These are phyloP conservation scores for Aphelenchoides besseyi DNA, from an alignment of 1,140 invertebrate species.

Conservation along the genomic window DNA sequence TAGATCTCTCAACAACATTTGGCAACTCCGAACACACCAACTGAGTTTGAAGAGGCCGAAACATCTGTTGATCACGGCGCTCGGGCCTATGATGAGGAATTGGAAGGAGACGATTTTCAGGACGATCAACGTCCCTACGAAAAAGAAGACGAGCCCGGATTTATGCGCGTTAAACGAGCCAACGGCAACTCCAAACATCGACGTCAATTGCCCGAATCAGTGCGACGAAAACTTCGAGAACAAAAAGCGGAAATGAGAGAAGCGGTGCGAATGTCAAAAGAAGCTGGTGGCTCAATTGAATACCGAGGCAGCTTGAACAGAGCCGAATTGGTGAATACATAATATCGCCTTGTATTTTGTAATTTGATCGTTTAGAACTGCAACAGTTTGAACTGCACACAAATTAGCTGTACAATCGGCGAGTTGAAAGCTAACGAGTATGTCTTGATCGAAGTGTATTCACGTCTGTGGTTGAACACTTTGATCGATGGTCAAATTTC, in stretches of 20 bases:
- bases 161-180: constrained; percentile 17
- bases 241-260: constrained; percentile 49
- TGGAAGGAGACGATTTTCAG: constrained; percentile 28
- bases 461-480: constrained; percentile 60
- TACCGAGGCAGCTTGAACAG: constrained; percentile 50
- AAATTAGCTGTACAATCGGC: constrained; percentile 58
- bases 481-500: constrained; percentile 53
- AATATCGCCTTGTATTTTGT: background rate
- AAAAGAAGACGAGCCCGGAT: constrained; percentile 28
- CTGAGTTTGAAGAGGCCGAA: constrained; percentile 27
- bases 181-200: constrained; percentile 8
- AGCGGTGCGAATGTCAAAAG: constrained; percentile 53
- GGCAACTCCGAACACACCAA: constrained; percentile 32
- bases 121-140: constrained; percentile 20
- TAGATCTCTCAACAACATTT: constrained; percentile 60
- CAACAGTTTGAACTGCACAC: constrained; percentile 54
- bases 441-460: constrained; percentile 59
- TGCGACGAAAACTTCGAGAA: constrained; percentile 33
- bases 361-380: constrained; percentile 48
- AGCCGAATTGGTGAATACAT: constrained; percentile 39
- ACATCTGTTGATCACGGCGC: background rate
- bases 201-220: constrained; percentile 24
- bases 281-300: constrained; percentile 49
- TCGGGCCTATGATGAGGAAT: constrained; percentile 19
- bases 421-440: constrained; percentile 56